Evolutionary conservation across 2,113 vertebrate genomes (phyloP).

Genomic region (Toxotes chatareus): DNA sequence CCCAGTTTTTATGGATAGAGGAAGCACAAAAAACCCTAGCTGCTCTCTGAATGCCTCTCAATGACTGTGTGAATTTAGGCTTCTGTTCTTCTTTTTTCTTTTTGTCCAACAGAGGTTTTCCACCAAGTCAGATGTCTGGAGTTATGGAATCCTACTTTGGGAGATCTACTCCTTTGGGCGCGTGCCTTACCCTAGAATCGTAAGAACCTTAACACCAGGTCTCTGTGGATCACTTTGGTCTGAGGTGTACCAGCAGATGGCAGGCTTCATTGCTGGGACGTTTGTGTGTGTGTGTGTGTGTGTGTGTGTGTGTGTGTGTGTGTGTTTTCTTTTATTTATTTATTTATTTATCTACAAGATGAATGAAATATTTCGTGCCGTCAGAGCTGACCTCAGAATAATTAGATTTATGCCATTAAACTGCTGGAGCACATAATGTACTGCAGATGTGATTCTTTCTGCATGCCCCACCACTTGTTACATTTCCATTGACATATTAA

Average conservation of each 20-base stretch:
- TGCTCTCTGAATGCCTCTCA: neutral
- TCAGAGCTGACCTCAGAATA: conserved; percentile 32
- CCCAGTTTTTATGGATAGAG: neutral
- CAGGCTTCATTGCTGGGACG: conserved; percentile 43
- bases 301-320: no score
- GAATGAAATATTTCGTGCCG: conserved; percentile 4
- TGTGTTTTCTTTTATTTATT: neutral
- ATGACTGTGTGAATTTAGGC: neutral
- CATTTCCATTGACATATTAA: neutral
- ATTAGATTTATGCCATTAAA: conserved; percentile 21
- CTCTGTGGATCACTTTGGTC: neutral
- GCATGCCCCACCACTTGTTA: neutral
- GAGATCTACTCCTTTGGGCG: conserved; percentile 99
- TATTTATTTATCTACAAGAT: conserved; percentile 2
- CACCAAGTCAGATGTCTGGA: conserved; percentile 99
- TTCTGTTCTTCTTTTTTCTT: neutral
- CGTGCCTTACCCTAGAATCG: conserved; percentile 99
- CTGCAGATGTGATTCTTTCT: conserved; percentile 18
- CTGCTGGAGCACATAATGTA: conserved; percentile 10
- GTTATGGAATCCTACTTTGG: conserved; percentile 97
- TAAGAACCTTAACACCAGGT: conserved; percentile 81
- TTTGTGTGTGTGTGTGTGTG: neutral
- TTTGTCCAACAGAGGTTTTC: conserved; percentile 91
- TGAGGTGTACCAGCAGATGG: conserved; percentile 65
- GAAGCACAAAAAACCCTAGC: neutral